These are phyloP conservation scores for Cynopterus sphinx DNA, from an alignment of 2,797 vertebrate genomes.

Conservation along the genomic window DNA sequence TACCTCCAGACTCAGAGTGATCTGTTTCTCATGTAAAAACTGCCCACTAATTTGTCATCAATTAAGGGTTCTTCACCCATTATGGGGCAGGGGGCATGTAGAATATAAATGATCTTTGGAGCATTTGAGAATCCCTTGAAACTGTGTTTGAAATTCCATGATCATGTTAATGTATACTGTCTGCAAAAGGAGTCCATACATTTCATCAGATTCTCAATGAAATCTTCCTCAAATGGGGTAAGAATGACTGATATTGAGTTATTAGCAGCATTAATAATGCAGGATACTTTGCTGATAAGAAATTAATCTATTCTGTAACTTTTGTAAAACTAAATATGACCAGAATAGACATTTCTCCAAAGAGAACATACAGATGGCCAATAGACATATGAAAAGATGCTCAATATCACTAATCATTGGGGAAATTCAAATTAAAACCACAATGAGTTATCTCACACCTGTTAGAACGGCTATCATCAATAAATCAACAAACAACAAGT, in stretches of 20 bases:
- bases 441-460: no score
- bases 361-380: no score
- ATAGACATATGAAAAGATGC: no score
- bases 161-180: not conserved
- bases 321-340: conserved; percentile 32
- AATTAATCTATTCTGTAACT: not conserved
- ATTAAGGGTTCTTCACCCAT: conserved; percentile 7
- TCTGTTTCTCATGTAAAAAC: not conserved
- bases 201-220: not conserved
- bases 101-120: not conserved
- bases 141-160: not conserved
- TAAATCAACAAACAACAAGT: no score
- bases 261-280: not conserved
- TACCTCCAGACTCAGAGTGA: not conserved
- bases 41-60: not conserved
- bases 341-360: no score
- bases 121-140: not conserved
- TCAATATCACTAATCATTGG: no score
- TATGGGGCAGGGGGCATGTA: not conserved
- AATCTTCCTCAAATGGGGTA: not conserved
- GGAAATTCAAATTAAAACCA: no score
- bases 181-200: not conserved
- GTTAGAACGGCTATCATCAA: no score
- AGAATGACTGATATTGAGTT: not conserved
- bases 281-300: not conserved